Evolutionary conservation across 2,113 vertebrate genomes (phyloP).

Genomic region (Ceyx margarethae): DNA sequence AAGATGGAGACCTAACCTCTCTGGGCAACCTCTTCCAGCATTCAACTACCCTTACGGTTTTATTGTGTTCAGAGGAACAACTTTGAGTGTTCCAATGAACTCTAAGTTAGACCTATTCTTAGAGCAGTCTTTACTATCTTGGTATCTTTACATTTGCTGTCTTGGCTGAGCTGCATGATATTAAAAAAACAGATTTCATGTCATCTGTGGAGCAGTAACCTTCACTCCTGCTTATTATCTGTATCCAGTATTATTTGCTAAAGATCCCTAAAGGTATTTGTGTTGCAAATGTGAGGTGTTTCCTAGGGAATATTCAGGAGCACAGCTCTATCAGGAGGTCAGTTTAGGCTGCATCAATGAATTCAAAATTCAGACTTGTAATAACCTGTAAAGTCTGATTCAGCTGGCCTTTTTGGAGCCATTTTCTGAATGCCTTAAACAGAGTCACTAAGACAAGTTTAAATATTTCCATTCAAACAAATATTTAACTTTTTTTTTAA

Average conservation of each 20-base stretch:
- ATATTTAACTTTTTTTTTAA: not conserved
- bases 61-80: not conserved
- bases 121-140: not conserved
- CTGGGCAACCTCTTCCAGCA: not conserved
- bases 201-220: not conserved
- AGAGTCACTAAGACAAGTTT: not conserved
- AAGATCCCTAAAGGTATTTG: not conserved
- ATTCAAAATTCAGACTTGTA: not conserved
- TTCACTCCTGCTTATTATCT: not conserved
- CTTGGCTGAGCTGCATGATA: not conserved
- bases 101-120: not conserved
- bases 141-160: not conserved
- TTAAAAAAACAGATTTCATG: not conserved
- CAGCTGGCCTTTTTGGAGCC: not conserved
- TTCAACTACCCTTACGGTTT: not conserved
- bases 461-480: not conserved
- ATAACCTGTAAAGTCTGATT: not conserved
- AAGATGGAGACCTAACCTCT: not conserved
- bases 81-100: not conserved
- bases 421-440: not conserved
- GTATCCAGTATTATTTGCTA: not conserved
- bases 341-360: not conserved
- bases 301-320: not conserved
- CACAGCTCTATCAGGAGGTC: not conserved
- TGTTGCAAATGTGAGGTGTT: not conserved